Base-by-base conservation (phyloP, 2,113 vertebrate species). In the Hemiprocne comata region DNA sequence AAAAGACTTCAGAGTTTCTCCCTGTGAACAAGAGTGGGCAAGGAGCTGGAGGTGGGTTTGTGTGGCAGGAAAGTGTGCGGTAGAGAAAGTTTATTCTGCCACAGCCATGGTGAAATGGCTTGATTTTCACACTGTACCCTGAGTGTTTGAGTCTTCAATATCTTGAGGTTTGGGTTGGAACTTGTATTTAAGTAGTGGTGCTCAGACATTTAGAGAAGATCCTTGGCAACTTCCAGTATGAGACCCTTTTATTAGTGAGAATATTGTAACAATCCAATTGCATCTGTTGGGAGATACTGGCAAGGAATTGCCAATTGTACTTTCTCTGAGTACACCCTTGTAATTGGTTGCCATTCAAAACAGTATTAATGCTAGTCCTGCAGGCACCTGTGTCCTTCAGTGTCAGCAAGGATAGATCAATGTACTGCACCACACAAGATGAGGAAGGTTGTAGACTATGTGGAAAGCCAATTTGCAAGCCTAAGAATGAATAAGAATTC, bases 261-360 rank as follows among this genome's bases (percentile, higher is more conserved):
- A 11, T 57, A 23, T 36, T 65, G 17, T 51, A 84, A 84, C 0
- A 24, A 85, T 50, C n/a, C 40, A 78, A 55, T 55, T 53, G 40
- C n/a, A 54, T 65, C 61, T 85, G 11, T 42, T 51, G 61, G 61
- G 89, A 85, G 24, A n/a, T 44, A 80, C 3, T 57, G 76, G 36
- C 17, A 60, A 79, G 36, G 85, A 94, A 85, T 17, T 91, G 62
- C 54, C 85, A 71, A 65, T 69, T 25, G 25, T 65, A 21, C 70
- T 86, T 96, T 61, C 2, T 26, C 36, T 76, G 50, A 91, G 62
- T 51, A 53, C 13, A 81, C 28, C 31, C 34, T 74, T 48, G 44
- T 60, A 84, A 51, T 58, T 36, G n/a, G 61, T 69, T 92, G 77
- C 51, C 91, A 85, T 81, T 84, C 81, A 92, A 60, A 94, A 69